Evolutionary conservation across 2,113 vertebrate species (phyloP).

Genomic region (Heliornis fulica): DNA sequence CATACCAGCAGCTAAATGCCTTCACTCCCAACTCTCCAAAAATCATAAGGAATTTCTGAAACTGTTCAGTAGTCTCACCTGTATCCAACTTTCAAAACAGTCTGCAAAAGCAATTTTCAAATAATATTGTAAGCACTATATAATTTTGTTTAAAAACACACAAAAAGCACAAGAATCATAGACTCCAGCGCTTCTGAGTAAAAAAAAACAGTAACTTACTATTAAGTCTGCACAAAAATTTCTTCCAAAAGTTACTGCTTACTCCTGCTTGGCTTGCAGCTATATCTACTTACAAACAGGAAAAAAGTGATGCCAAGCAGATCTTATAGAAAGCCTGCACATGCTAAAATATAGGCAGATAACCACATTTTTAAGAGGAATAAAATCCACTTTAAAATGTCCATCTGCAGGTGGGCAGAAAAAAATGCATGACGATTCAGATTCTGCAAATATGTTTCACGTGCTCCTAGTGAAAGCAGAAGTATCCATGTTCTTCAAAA

Average conservation of each 20-base stretch:
- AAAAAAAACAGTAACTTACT: not conserved
- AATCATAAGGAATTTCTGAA: not conserved
- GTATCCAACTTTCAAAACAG: not conserved
- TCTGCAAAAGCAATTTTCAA: not conserved
- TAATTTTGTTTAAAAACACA: not conserved
- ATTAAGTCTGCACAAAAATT: not conserved
- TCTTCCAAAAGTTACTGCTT: not conserved
- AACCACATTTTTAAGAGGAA: not conserved
- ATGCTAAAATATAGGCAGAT: not conserved
- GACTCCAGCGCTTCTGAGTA: not conserved
- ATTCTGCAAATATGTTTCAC: not conserved
- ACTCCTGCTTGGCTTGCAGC: not conserved
- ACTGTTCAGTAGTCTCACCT: not conserved
- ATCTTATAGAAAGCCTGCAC: not conserved
- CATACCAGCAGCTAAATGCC: not conserved
- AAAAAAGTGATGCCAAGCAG: not conserved
- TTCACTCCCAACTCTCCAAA: not conserved
- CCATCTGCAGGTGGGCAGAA: fast-evolving
- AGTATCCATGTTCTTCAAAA: not conserved
- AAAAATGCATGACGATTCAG: not conserved
- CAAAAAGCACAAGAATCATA: not conserved
- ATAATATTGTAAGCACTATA: not conserved
- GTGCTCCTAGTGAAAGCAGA: not conserved
- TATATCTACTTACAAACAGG: not conserved
- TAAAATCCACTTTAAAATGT: not conserved